A percentile compares a stretch with the other conserved stretches of the same genome.
Conservation (phyloP, 2,888 invertebrate genomes). For the Dryomyza anilis region DNA sequence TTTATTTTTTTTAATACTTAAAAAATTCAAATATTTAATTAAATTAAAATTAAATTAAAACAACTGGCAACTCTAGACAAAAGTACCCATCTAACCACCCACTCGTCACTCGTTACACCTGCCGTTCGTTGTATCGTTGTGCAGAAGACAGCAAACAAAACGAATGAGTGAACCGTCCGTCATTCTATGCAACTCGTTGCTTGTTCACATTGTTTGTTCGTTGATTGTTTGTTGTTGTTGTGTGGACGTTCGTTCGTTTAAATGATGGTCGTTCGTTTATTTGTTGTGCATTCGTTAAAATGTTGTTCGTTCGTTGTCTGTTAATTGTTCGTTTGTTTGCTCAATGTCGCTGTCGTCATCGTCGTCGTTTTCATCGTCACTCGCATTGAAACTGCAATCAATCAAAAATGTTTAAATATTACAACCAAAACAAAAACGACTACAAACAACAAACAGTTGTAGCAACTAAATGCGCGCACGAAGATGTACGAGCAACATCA, state of each 20-base stretch:
- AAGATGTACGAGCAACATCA: background rate
- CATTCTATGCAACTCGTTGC: no score
- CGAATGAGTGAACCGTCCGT: no score
- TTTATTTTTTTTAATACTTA: no score
- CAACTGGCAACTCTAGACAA: no score
- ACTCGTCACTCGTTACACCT: no score
- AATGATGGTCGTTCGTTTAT: background rate
- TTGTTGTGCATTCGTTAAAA: background rate
- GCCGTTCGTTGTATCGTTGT: no score
- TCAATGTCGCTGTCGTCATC: background rate
- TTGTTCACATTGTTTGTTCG: no score
- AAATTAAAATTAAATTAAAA: no score
- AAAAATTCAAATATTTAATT: no score
- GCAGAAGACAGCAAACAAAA: no score
- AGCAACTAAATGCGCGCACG: background rate
- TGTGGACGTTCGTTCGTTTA: background rate
- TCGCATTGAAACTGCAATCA: constrained; percentile 7
- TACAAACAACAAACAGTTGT: background rate
- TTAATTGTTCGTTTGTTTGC: background rate
- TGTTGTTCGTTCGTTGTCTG: background rate
- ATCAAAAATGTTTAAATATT: constrained; percentile 15
- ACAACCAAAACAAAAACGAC: background rate
- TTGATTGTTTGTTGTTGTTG: no score
- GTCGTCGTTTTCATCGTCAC: background rate
- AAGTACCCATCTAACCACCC: no score